Evolutionary conservation across 2,113 vertebrate genomes (phyloP), one percentile per base, ranked within the genome.

Genomic region (Climacteris rufus): DNA sequence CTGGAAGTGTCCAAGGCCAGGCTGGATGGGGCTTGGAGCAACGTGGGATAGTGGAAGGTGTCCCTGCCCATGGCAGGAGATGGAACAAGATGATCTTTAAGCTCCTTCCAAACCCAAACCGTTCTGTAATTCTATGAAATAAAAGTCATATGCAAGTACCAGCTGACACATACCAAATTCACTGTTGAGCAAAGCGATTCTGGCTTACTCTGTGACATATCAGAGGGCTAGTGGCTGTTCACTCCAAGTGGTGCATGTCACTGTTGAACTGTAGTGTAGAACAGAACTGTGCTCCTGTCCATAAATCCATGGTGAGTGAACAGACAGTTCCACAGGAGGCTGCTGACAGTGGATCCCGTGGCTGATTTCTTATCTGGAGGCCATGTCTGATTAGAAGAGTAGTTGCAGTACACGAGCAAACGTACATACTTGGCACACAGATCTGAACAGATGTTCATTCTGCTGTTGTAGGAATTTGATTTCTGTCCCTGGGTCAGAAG

Each of bases 111-210:
- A 68, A 13, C 16, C 47, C 47, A 39, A 28, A 30, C 35, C 47
- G 35, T 27, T 68, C 44, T 21, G 27, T 15, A 31, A 16, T 24
- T 65, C 21, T 33, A 2, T 69, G 35, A 66, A 11, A 49, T 37
- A 42, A n/a, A 6, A 30, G 18, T 56, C 25, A 10, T 12, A 8
- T 8, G n/a, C 39, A 37, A 47, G n/a, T 63, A 18, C 20, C 17
- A 47, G 40, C 40, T 61, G 23, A 23, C 0, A 1, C 0, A 1
- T 54, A 50, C 7, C 1, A 8, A 20, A 17, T 14, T 72, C 53
- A 3, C 18, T 53, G n/a, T 30, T 3, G 65, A 54, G 53, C 64
- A 76, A 45, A 81, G n/a, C 27, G 23, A 17, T 45, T 57, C 54
- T 31, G 42, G 20, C 16, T 35, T 22, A 11, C 6, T 1, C 47